Evolutionary conservation across 2,113 vertebrate species (phyloP), one percentile per base, ranked within the genome.

Genomic region (Aix galericulata): DNA sequence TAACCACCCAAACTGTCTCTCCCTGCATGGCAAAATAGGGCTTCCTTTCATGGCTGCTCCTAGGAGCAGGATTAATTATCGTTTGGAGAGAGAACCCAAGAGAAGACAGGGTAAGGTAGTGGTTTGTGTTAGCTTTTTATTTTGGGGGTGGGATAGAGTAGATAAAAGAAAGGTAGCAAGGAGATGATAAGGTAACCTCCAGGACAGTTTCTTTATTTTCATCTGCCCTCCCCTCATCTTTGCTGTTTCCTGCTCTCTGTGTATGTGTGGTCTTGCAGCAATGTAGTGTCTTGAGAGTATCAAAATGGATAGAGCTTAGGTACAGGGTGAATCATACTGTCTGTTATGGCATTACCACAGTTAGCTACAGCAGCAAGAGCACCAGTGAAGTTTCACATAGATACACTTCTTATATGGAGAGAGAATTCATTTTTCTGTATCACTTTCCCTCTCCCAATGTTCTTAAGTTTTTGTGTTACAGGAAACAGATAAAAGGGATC

Each of bases 401-500:
- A 5, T 64, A 22, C 8, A 3, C 5, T 40, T 56, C 46, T 22
- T 3, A 8, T 13, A 44, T 79, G 44, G 46, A 81, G 46, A 81
- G 64, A 64, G 3, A 68, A 64, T 46, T 76, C 0, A 5, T 83
- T 92, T 78, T 17, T 38, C 82, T 72, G 5, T 76, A 4, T 32
- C 8, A 1, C 40, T 83, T 67, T 38, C 17, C 32, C 60, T 89
- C 40, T 86, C 34, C 15, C 13, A 2, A 1, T 10, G 20, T 72
- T 22, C 46, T 94, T 82, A 36, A 2, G 0, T 50, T 82, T 94
- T 74, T 91, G 6, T 59, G 14, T 96, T 95, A 21, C 8, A 82
- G 59, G 63, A 96, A 89, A 63, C 5, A 7, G 36, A 29, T 64
- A 34, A 89, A 97, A 73, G 96, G 58, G 42, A 64, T 98, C 53